Conservation (phyloP, 2,797 vertebrate species). For the Sebastiscus albofasciatus region DNA sequence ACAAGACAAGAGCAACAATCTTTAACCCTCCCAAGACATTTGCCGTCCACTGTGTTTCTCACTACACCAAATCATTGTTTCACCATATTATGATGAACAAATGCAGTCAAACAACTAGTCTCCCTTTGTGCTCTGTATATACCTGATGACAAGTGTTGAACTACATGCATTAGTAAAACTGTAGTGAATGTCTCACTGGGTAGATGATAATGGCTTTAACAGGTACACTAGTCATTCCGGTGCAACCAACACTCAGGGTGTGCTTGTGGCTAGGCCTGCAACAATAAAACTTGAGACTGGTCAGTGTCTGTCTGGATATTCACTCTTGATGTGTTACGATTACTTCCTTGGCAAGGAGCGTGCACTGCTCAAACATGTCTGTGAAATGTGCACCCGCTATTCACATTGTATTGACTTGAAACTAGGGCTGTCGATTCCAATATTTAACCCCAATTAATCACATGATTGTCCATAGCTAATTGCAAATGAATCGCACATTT, state of each 20-base stretch:
- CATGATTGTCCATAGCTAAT: no score
- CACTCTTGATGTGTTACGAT: not conserved
- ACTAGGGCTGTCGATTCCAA: no score
- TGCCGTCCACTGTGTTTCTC: not conserved
- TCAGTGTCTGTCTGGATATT: constrained; percentile 19
- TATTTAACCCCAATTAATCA: no score
- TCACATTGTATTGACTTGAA: not conserved
- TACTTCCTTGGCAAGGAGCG: not conserved
- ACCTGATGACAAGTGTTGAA: not conserved
- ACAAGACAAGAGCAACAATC: not conserved
- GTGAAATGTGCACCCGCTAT: not conserved
- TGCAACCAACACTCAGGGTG: constrained; percentile 40
- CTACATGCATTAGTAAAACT: constrained; percentile 7
- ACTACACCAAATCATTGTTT: not conserved
- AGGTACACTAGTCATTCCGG: constrained; percentile 52
- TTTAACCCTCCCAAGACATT: not conserved
- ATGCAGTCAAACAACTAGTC: not conserved
- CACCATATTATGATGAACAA: not conserved
- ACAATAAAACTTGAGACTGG: constrained; percentile 31
- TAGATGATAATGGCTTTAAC: constrained; percentile 65
- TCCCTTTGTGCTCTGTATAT: not conserved
- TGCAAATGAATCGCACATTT: no score
- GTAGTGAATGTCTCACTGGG: constrained; percentile 39
- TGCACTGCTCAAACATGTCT: not conserved
- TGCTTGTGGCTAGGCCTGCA: constrained; percentile 34